These are phyloP conservation scores for Bhutanitis thaidina DNA, from an alignment of 2,888 invertebrate species.

Conservation along the genomic window DNA sequence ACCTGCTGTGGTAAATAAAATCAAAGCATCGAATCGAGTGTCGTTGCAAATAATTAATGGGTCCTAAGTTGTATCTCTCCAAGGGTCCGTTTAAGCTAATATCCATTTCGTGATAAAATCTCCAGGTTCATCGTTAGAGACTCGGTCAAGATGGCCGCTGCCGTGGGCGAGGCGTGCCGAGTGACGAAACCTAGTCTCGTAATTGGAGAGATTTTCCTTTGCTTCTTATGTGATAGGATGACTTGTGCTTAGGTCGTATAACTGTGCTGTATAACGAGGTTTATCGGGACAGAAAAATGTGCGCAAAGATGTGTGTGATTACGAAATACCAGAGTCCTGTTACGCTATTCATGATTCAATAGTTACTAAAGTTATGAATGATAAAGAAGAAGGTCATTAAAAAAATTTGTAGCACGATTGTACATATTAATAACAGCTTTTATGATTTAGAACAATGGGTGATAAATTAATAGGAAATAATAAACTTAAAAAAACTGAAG, in stretches of 20 bases:
- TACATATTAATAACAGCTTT: too few relatives aligned
- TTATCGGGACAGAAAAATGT: neutral
- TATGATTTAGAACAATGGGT: too few relatives aligned
- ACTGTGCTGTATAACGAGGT: slow-evolving; percentile 3
- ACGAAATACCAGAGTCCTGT: neutral
- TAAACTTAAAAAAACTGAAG: too few relatives aligned
- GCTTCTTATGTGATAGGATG: slow-evolving; percentile 9
- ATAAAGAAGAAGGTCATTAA: too few relatives aligned
- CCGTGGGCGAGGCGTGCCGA: slow-evolving; percentile 11
- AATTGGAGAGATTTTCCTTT: slow-evolving; percentile 16
- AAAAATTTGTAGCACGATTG: too few relatives aligned
- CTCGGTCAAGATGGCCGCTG: neutral
- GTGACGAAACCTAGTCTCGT: slow-evolving; percentile 18
- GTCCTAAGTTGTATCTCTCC: neutral
- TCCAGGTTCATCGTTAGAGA: neutral
- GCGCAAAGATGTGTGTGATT: neutral
- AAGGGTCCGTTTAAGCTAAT: slow-evolving; percentile 7
- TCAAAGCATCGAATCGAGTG: neutral
- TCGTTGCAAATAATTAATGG: neutral
- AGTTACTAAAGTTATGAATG: too few relatives aligned
- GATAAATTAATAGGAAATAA: too few relatives aligned
- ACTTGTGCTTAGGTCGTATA: neutral
- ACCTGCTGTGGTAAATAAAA: too few relatives aligned
- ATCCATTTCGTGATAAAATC: slow-evolving; percentile 6
- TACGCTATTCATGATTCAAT: too few relatives aligned